A percentile compares a stretch with the other conserved stretches of the same genome.
phyloP scores from a whole-genome alignment of 2,888 invertebrate genomes.

The Blastobasis lacticolella region DNA sequence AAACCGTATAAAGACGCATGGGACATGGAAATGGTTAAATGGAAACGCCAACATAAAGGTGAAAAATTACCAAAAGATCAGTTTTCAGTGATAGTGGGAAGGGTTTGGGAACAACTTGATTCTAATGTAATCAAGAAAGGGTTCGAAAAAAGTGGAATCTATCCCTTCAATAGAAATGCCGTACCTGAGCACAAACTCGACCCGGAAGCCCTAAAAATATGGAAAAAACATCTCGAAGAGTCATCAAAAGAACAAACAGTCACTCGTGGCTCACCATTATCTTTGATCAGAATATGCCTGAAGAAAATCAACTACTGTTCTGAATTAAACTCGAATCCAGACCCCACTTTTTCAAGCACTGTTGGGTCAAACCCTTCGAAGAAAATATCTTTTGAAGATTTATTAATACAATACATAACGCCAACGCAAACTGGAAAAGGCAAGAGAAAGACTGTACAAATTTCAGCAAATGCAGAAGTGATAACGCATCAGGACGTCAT shows the following conservation, averaged over 20 bases:
- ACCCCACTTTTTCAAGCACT: background rate
- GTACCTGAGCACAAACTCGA: constrained; percentile 2
- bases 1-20: constrained; percentile 14
- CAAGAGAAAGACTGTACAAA: background rate
- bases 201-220: background rate
- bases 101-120: constrained; percentile 5
- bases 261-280: too few relatives aligned
- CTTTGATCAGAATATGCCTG: too few relatives aligned
- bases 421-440: background rate
- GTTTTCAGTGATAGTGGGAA: constrained; percentile 3
- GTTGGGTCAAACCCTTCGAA: background rate
- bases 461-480: background rate
- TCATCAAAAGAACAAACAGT: background rate
- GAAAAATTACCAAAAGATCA: constrained; percentile 4
- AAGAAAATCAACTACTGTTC: background rate
- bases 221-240: background rate
- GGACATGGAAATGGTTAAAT: constrained; percentile 6
- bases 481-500: background rate
- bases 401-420: background rate
- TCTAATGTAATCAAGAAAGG: constrained; percentile 6
- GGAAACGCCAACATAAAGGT: constrained; percentile 5
- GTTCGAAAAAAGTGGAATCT: constrained; percentile 8
- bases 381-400: background rate
- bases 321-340: background rate
- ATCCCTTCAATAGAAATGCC: constrained; percentile 2